These are phyloP conservation scores for Bombyx mori DNA, from an alignment of 1,140 invertebrate species.

Conservation along the genomic window ASM3026992v2 NC_085131.1:7361001-7361500, in stretches of 20 bases:
- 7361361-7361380: constrained; percentile 82
- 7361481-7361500: no score
- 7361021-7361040: no score
- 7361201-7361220: constrained; percentile 74
- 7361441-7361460: no score
- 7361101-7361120: no score
- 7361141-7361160: constrained; percentile 78
- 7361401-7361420: constrained; percentile 92
- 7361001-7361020: no score
- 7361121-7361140: no score
- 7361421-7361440: constrained; percentile 46
- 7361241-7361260: constrained; percentile 75
- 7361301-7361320: constrained; percentile 73
- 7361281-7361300: constrained; percentile 76
- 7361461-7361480: no score
- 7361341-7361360: constrained; percentile 88
- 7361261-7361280: constrained; percentile 72
- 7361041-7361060: no score
- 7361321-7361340: constrained; percentile 87
- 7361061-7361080: no score
- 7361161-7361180: constrained; percentile 81
- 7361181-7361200: constrained; percentile 73
- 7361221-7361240: constrained; percentile 75
- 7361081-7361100: no score
- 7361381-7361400: constrained; percentile 75